Conservation (phyloP, 2,113 vertebrate species). For the Antechinus stuartii region DNA sequence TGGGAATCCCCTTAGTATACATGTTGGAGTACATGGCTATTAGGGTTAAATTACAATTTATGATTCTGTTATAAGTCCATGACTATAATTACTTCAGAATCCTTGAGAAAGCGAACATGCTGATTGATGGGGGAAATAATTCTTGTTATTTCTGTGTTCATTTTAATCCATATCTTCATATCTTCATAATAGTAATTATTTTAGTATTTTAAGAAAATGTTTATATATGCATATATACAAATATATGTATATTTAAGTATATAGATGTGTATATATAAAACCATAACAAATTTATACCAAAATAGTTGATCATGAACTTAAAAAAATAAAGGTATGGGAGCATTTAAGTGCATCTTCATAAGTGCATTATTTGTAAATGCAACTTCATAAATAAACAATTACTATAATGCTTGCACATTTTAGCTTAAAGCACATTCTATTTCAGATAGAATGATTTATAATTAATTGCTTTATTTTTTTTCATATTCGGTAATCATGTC, state of each 20-base stretch:
- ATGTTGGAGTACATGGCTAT: not conserved
- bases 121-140: conserved; percentile 19
- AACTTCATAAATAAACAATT: conserved; percentile 64
- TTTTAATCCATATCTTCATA: conserved; percentile 51
- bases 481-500: conserved; percentile 56
- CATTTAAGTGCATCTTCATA: conserved; percentile 33
- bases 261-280: not conserved
- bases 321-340: not conserved
- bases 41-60: conserved; percentile 5
- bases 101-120: conserved; percentile 24
- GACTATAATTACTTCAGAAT: conserved; percentile 36
- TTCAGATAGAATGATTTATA: conserved; percentile 55
- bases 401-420: conserved; percentile 48
- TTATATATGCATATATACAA: not conserved
- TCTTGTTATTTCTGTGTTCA: conserved; percentile 28
- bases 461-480: conserved; percentile 66
- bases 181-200: conserved; percentile 43
- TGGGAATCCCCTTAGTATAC: not conserved
- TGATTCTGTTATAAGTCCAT: conserved; percentile 32
- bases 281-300: not conserved
- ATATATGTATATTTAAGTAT: not conserved
- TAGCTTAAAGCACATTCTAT: conserved; percentile 59
- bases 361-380: conserved; percentile 48
- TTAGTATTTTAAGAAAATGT: conserved; percentile 21
- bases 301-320: conserved; percentile 30